Evolutionary conservation across 1,140 invertebrate genomes (phyloP).

Genomic region (Trachelipus rathkii): DNA sequence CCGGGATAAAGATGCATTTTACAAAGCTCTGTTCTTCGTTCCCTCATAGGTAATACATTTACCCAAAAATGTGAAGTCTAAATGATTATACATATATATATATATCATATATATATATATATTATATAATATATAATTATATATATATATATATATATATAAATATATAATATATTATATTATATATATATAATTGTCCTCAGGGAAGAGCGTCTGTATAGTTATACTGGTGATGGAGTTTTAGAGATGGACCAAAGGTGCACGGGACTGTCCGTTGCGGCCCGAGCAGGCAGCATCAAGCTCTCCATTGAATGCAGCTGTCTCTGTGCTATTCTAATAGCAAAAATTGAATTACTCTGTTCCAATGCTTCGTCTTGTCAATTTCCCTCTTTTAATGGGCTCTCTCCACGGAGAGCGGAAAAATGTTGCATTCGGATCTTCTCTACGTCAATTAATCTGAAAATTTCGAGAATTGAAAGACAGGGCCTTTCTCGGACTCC

Average conservation of each 20-base stretch:
- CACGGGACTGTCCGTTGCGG: conserved; percentile 91
- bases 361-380: conserved; percentile 85
- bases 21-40: no score
- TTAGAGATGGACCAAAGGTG: conserved; percentile 50
- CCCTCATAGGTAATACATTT: no score
- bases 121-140: no score
- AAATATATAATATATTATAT: no score
- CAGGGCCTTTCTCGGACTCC: conserved; percentile 67
- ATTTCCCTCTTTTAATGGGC: conserved; percentile 66
- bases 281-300: conserved; percentile 58
- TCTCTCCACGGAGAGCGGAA: conserved; percentile 61
- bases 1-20: no score
- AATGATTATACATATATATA: no score
- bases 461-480: conserved; percentile 59
- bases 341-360: conserved; percentile 70
- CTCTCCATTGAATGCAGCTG: conserved; percentile 69
- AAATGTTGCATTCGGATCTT: conserved; percentile 65
- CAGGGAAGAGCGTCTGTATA: no score
- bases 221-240: no score
- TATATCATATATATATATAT: no score
- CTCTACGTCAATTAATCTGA: conserved; percentile 85
- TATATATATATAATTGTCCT: no score
- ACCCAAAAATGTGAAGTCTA: no score
- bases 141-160: no score
- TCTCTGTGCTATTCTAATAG: conserved; percentile 72